Evolutionary conservation across 2,797 vertebrate genomes (phyloP), one percentile per base, ranked within the genome.

Genomic region (Hoplostethus mediterraneus): DNA sequence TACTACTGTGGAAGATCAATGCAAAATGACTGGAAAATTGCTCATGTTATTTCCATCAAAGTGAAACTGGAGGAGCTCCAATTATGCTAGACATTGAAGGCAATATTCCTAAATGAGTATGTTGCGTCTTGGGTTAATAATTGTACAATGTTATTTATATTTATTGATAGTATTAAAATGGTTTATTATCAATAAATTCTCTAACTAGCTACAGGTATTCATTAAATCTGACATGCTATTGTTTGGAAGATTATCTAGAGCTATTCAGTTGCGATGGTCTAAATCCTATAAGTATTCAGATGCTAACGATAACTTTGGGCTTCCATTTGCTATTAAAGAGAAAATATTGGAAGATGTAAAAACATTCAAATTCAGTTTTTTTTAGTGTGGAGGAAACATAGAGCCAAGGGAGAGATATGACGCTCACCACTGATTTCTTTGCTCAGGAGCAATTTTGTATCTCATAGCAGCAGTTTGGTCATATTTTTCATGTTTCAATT

Each of bases 401-500:
- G 13, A 67, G 79, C 31, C 57, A 10, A 57, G 47, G 40, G 25
- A 69, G 69, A 63, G 58, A 74, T 12, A 45, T 30, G 47, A 81
- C 64, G 42, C 56, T 53, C 52, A 36, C 36, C 31, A 72, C 59
- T 75, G 71, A 81, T 81, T 70, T 79, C 21, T 86, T 71, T 76
- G 52, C 77, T 69, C 74, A 78, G 80, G 68, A 60, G 38, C 65
- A 47, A 71, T 73, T 81, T 76, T 84, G 63, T 67, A 67, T 87
- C 75, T 77, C 13, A 3, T 25, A 55, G 79, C 77, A 67, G 82
- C 52, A 36, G 67, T 73, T 87, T 49, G 79, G 67, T 81, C 81
- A 79, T 90, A 87, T 93, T 92, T 92, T 93, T 91, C 88, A 92
- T 79, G 80, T 93, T 94, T 92, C 89, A 91, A 92, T 93, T 91